These are phyloP conservation scores for Archocentrus centrarchus DNA, from an alignment of 2,113 vertebrate genomes.

Conservation along the genomic window DNA sequence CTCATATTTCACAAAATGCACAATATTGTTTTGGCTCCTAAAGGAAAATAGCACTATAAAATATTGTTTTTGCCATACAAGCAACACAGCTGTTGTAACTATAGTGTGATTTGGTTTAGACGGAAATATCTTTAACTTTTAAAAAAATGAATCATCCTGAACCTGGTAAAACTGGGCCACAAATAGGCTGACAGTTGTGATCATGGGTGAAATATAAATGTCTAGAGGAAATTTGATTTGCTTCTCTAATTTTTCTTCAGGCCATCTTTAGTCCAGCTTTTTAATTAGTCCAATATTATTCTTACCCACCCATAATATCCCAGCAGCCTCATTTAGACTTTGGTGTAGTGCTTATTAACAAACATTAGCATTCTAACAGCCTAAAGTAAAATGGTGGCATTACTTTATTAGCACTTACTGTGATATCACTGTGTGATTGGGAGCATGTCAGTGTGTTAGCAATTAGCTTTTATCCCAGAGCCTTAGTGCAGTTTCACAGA, in stretches of 20 bases:
- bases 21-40: neutral
- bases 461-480: neutral
- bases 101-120: no score
- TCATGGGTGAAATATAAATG: conserved; percentile 2
- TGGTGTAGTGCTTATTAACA: neutral
- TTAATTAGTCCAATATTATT: neutral
- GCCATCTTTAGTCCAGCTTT: no score
- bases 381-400: neutral
- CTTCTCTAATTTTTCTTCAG: neutral
- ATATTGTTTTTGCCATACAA: neutral
- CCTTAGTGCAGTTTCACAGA: neutral
- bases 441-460: neutral
- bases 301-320: neutral
- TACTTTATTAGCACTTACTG: neutral
- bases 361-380: neutral
- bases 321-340: neutral
- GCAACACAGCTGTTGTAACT: no score
- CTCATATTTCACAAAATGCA: neutral
- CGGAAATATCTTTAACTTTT: neutral
- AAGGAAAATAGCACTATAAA: neutral
- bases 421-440: neutral
- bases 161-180: neutral
- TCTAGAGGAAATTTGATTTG: neutral
- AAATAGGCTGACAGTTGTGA: neutral
- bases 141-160: neutral